Base-by-base conservation (phyloP, 2,888 invertebrate species). In the Oscheius sp. region DNA sequence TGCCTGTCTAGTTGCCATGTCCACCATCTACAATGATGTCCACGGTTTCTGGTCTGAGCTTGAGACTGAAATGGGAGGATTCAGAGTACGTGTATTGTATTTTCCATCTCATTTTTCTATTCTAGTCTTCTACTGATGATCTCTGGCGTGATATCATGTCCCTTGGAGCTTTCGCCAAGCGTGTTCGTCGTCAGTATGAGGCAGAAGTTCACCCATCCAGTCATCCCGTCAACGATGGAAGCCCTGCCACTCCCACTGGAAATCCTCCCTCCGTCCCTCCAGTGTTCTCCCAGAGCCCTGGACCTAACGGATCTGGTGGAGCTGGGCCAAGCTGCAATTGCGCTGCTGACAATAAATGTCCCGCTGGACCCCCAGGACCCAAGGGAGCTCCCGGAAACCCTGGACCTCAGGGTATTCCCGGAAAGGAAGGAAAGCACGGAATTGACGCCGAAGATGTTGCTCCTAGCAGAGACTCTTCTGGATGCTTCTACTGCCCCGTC, bases 401-500 rank as follows among this genome's bases (percentile, higher is more conserved):
- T 21, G 87, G 87, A 73, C 77, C 79, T 25, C 81, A 87, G 63
- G 87, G 87, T 70, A 52, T 82, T 43, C 80, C 84, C 55, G 87
- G 87, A 72, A 74, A 82, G 29, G 83, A 84, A 73, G 87, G 86
- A 73, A 78, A 82, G 71, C 75, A 79, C 55, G 84, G 84, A 79
- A 76, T 78, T 59, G 85, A 85, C 61, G 86, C 86, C 58, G 80
- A 83, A 43, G 87, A 87, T 71, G 81, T 85, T 21, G 82, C 86
- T 21, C 87, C 87, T 56, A 84, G 85, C 72, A 73, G 78, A 46
- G 83, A 83, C 25, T 80, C 81, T 53, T 78, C 76, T 27, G 82
- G 83, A 45, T 87, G 87, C 83, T 87, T 87, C 85, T 78, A 86
- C 69, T 87, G 87, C 75, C 87, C 87, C 55, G 81, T 83, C 63